Percentiles rank a stretch among this genome's conserved stretches.
Evolutionary conservation across 2,797 vertebrate species (phyloP).

Genomic region (Syncerus caffer): DNA sequence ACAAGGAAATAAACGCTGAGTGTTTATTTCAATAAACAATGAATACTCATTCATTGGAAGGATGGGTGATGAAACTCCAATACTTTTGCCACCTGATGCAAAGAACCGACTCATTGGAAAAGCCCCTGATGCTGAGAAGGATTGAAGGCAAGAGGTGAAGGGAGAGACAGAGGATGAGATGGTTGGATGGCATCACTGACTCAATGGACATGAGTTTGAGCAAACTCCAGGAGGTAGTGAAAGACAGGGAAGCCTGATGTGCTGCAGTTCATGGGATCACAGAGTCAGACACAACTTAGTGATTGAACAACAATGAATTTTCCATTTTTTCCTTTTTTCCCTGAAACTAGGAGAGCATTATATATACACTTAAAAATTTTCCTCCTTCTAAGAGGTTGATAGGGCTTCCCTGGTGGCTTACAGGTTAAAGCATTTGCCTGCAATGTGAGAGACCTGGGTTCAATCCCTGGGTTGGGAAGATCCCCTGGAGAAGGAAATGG

Average conservation of each 20-base stretch:
- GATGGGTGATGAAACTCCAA: background rate
- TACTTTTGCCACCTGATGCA: background rate
- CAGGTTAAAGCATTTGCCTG: too few relatives aligned
- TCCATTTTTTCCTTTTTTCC: background rate
- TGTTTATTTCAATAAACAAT: too few relatives aligned
- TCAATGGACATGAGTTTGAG: background rate
- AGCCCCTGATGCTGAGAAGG: background rate
- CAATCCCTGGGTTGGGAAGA: too few relatives aligned
- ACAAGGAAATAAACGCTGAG: background rate
- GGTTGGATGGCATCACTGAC: background rate
- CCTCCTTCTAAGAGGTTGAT: background rate
- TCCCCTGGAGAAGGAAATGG: too few relatives aligned
- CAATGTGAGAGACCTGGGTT: too few relatives aligned
- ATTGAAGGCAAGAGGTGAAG: background rate
- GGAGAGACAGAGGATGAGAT: background rate
- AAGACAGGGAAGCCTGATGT: background rate
- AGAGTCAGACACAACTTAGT: background rate
- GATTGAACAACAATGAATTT: background rate
- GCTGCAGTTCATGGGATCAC: background rate
- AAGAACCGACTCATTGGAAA: background rate
- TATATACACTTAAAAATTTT: background rate
- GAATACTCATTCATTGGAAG: background rate
- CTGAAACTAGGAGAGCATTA: background rate
- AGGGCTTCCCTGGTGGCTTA: background rate
- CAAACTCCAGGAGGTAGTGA: background rate